These are phyloP conservation scores for Anarhynchus alexandrinus DNA, from an alignment of 2,113 vertebrate species.

Conservation along the genomic window DNA sequence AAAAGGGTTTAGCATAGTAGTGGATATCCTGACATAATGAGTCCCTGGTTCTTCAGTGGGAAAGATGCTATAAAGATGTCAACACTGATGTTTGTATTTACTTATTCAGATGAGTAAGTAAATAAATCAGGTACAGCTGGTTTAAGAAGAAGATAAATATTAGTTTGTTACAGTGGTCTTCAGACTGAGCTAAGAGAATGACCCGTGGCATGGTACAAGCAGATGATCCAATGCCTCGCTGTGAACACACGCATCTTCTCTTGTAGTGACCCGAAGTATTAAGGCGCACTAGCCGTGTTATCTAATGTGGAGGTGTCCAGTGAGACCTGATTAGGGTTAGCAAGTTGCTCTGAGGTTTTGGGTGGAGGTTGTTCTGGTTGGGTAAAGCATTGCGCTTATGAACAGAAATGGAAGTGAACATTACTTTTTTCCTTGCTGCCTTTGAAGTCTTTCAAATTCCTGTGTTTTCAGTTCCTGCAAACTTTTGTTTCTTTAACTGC, in stretches of 20 bases:
- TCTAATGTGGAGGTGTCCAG: neutral
- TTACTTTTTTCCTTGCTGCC: neutral
- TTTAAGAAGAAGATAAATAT: neutral
- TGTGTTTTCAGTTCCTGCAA: neutral
- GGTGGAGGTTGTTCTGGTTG: neutral
- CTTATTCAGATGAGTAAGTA: neutral
- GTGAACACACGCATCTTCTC: neutral
- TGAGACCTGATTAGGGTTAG: neutral
- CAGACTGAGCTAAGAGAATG: neutral
- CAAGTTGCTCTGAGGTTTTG: neutral
- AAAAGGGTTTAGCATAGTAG: neutral
- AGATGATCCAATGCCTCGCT: neutral
- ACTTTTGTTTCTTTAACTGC: neutral
- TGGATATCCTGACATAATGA: neutral
- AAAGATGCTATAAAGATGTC: neutral
- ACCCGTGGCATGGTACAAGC: neutral
- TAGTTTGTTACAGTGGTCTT: neutral
- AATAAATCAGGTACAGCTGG: neutral
- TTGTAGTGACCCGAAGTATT: neutral
- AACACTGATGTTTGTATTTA: neutral
- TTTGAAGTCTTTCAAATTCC: neutral
- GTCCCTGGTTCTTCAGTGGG: neutral
- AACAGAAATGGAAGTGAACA: neutral
- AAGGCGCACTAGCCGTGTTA: neutral
- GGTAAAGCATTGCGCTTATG: neutral